These are phyloP conservation scores for Tachina grossa DNA, from an alignment of 2,888 invertebrate genomes.

Conservation along the genomic window DNA sequence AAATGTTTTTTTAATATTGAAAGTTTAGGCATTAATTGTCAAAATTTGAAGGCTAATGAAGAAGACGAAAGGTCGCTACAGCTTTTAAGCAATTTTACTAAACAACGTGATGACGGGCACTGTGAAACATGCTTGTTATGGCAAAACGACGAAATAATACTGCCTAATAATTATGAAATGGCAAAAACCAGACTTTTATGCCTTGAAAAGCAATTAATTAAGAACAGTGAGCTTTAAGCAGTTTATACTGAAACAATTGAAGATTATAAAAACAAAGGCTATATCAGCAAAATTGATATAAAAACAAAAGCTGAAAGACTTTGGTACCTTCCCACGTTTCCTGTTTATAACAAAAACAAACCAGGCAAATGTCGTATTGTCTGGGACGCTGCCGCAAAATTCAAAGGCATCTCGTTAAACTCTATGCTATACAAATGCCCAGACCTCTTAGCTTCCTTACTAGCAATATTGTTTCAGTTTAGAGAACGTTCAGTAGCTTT, in stretches of 20 bases:
- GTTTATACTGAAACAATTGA: slow-evolving; percentile 45
- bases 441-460: slow-evolving; percentile 76
- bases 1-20: slow-evolving; percentile 47
- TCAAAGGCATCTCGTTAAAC: slow-evolving; percentile 74
- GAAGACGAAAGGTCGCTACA: slow-evolving; percentile 43
- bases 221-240: slow-evolving; percentile 25
- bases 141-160: slow-evolving; percentile 8
- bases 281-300: slow-evolving; percentile 68
- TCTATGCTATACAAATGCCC: slow-evolving; percentile 76
- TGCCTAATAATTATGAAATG: slow-evolving; percentile 58
- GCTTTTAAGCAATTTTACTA: slow-evolving; percentile 42
- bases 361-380: slow-evolving; percentile 70
- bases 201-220: slow-evolving; percentile 15
- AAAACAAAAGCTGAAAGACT: slow-evolving; percentile 31
- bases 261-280: slow-evolving; percentile 68
- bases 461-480: slow-evolving; percentile 78
- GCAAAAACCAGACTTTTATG: slow-evolving; percentile 31
- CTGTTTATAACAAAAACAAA: slow-evolving; percentile 73
- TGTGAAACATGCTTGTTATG: slow-evolving; percentile 58
- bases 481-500: slow-evolving; percentile 75
- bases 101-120: slow-evolving; percentile 29
- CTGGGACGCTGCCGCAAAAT: slow-evolving; percentile 70
- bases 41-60: slow-evolving; percentile 29
- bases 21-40: slow-evolving; percentile 38
- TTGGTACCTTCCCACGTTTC: slow-evolving; percentile 75